A percentile compares a stretch with the other conserved stretches of the same genome.
Conservation (phyloP, 2,113 vertebrate genomes). For the Myocastor coypus region DNA sequence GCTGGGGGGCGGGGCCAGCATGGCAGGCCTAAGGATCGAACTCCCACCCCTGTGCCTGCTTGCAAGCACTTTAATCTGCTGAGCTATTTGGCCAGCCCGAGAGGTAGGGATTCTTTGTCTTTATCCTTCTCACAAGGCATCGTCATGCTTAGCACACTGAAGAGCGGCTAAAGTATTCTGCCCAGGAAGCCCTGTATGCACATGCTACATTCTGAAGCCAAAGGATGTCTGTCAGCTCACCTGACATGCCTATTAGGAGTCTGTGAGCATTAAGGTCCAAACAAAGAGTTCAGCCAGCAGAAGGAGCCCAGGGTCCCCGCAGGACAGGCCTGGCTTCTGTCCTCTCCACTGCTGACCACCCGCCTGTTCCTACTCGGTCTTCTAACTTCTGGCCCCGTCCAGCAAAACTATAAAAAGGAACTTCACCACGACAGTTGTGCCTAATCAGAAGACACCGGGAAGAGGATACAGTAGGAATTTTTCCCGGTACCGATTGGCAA, state of each 20-base stretch:
- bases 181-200: neutral
- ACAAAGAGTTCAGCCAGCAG: neutral
- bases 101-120: neutral
- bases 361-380: neutral
- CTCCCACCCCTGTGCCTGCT: no score
- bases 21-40: no score
- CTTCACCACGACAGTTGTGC: neutral
- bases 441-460: neutral
- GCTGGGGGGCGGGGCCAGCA: no score
- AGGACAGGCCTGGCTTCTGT: neutral
- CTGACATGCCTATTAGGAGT: neutral
- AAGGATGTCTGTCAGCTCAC: fast-evolving
- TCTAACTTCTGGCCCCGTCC: neutral
- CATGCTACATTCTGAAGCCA: neutral
- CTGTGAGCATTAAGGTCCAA: neutral
- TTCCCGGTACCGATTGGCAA: neutral
- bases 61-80: no score
- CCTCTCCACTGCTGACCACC: neutral
- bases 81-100: no score
- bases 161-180: neutral
- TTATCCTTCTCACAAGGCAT: fast-evolving
- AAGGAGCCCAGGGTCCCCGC: neutral
- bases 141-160: neutral
- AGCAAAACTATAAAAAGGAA: neutral
- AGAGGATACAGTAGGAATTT: neutral